Base-by-base conservation (phyloP, 2,888 invertebrate genomes). In the Caenorhabditis drosophilae region DNA sequence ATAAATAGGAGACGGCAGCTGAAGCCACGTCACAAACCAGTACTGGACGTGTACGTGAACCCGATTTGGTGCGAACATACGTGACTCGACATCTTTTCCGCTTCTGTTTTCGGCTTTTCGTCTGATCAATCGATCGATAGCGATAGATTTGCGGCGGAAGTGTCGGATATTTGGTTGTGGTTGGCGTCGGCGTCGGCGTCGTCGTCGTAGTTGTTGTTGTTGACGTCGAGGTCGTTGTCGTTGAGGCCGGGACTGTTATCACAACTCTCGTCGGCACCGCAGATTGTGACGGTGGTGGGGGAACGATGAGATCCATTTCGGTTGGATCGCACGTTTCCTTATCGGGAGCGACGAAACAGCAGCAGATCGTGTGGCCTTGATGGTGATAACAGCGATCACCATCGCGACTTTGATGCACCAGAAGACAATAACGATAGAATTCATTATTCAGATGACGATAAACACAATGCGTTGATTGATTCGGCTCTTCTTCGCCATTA, bases 381-480 rank as follows among this genome's bases (percentile, higher is more conserved):
- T 73, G 73, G 35, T 66, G 63, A 50, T 71, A 73, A 36, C 73
- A 73, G 15, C 63, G 48, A 47, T 68, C 68, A 4, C 68, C 62
- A 26, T 59, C 59, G 12, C 57, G 44, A 22, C 50, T 55, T 38
- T 62, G 61, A 31, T 68, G 63, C 7, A 73, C 70, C 2, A 73
- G 49, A n/a, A 73, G 63, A 35, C 73, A 73, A 41, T 70, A 73
- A 1, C 73, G 66, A 41, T 73, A 73, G 38, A 64, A 59, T 44
- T 73, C 73, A 31, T 73, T 67, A 44, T 73, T 73, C 47, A 73
- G 38, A 45, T 73, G 73, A 6, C 73, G 67, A 46, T 73, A 73
- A 26, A 73, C 73, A 49, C 73, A 73, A 18, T 63, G 63, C 0
- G 59, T 66, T 1, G 51, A 36, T 48, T 66, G 66, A 0, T 51